phyloP scores from a whole-genome alignment of 2,888 invertebrate species.

The Zygaena filipendulae region DNA sequence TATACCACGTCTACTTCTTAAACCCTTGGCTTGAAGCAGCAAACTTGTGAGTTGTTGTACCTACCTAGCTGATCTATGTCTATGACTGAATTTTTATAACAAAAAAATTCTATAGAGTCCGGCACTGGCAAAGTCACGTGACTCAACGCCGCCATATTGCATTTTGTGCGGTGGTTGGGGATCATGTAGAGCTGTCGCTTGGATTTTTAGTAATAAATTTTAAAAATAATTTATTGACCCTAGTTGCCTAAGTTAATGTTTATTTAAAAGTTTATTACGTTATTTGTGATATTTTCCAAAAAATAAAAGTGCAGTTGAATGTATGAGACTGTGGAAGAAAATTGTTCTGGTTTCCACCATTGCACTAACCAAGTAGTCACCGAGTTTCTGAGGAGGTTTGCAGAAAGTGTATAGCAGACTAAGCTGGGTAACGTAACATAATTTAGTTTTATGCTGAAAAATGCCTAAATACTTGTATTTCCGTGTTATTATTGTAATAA shows the following conservation, averaged over 20 bases:
- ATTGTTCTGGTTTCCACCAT: slow-evolving; percentile 37
- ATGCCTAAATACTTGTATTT: slow-evolving; percentile 4
- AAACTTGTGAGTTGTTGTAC: no score
- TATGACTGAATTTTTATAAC: no score
- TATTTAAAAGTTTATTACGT: slow-evolving; percentile 16
- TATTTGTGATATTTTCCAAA: slow-evolving; percentile 16
- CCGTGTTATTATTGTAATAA: slow-evolving; percentile 12
- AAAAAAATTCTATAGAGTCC: not conserved
- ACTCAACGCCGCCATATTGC: slow-evolving; percentile 44
- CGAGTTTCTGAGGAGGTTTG: slow-evolving; percentile 38
- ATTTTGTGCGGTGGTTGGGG: slow-evolving; percentile 36
- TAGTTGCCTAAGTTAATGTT: slow-evolving; percentile 20
- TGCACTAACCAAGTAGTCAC: slow-evolving; percentile 47
- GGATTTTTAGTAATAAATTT: no score
- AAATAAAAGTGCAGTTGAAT: slow-evolving; percentile 16
- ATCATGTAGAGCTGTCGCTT: slow-evolving; percentile 29
- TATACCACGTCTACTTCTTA: no score
- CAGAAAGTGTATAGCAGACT: slow-evolving; percentile 27
- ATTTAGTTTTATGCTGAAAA: slow-evolving; percentile 5
- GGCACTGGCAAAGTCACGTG: slow-evolving; percentile 10
- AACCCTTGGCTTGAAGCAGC: no score
- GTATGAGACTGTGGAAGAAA: slow-evolving; percentile 20
- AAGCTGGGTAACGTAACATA: slow-evolving; percentile 22
- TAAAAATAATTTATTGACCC: no score
- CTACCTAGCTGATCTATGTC: no score